Conservation (phyloP, 2,113 vertebrate genomes). For the Hippocampus abdominalis region DNA sequence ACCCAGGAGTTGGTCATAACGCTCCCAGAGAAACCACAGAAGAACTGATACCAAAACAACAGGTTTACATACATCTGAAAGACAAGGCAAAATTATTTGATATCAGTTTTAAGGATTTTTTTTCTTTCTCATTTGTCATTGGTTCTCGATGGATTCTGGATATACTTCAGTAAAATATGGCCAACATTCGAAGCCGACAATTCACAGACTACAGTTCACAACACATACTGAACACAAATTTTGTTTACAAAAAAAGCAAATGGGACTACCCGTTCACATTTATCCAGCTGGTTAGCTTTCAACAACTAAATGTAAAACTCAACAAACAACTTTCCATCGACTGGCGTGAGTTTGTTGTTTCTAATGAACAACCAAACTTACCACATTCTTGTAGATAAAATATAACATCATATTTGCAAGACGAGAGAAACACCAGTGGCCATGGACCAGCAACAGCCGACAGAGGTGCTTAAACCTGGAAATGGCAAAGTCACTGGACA, state of each 20-base stretch:
- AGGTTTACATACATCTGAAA: constrained; percentile 81
- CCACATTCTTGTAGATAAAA: constrained; percentile 98
- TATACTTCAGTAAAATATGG: background rate
- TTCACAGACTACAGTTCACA: background rate
- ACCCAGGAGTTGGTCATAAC: constrained; percentile 95
- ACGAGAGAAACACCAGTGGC: constrained; percentile 89
- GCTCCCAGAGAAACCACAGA: constrained; percentile 90
- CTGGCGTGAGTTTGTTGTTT: background rate
- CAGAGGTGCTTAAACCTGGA: constrained; percentile 87
- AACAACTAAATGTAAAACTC: background rate
- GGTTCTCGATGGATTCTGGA: too few relatives aligned
- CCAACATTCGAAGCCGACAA: background rate
- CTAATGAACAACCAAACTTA: constrained; percentile 51
- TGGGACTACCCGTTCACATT: too few relatives aligned
- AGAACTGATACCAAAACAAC: constrained; percentile 98
- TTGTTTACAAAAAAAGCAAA: background rate
- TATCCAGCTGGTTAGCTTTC: background rate
- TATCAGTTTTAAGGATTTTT: too few relatives aligned
- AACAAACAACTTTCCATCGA: background rate
- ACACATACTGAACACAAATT: background rate
- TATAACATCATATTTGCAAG: constrained; percentile 91
- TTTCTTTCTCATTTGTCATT: too few relatives aligned
- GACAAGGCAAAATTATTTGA: background rate
- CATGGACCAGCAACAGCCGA: constrained; percentile 88
- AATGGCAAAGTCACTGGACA: constrained; percentile 96